Evolutionary conservation across 1,140 invertebrate genomes (phyloP), one percentile per base, ranked within the genome.

Genomic region (Hypothenemus hampei): DNA sequence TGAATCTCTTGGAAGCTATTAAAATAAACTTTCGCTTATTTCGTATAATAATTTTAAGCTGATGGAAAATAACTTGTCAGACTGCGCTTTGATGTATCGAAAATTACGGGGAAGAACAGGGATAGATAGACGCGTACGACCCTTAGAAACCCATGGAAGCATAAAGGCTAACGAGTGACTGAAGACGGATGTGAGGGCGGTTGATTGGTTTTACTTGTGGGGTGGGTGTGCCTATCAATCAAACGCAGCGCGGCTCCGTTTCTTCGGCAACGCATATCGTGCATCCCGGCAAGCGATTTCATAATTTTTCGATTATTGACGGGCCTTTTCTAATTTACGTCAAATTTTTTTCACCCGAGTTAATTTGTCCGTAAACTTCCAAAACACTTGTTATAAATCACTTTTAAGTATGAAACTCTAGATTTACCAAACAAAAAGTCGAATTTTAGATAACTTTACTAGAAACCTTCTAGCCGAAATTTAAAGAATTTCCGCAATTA

Each of bases 171-270:
- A 50, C 48, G 48, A 50, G 37, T 50, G 48, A 50, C 41, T 50
- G 48, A 53, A 53, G 40, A 53, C 39, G 39, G 50, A 53, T 53
- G 50, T 44, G 50, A 40, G 50, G 48, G 41, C 33, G 49, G 29
- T 53, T 58, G 57, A 58, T 58, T 58, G 57, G 57, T 58, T 58
- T 58, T 58, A 58, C 50, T 53, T 46, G 41, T 13, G 36, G 31
- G 43, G 43, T n/a, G n/a, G n/a, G n/a, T 53, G 40, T 15, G 49
- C 29, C 57, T 53, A 58, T 58, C 57, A 58, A 53, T 58, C 57
- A 58, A 58, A 58, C 23, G 13, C 48, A 40, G 48, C 48, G n/a
- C n/a, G n/a, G n/a, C n/a, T n/a, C n/a, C n/a, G n/a, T n/a, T 19
- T 24, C 36, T 11, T 26, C 41, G 36, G 23, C 20, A 50, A 20